A percentile compares a stretch with the other conserved stretches of the same genome.
phyloP scores from a whole-genome alignment of 2,888 invertebrate genomes.

The Acanthosepion lycidas region DNA sequence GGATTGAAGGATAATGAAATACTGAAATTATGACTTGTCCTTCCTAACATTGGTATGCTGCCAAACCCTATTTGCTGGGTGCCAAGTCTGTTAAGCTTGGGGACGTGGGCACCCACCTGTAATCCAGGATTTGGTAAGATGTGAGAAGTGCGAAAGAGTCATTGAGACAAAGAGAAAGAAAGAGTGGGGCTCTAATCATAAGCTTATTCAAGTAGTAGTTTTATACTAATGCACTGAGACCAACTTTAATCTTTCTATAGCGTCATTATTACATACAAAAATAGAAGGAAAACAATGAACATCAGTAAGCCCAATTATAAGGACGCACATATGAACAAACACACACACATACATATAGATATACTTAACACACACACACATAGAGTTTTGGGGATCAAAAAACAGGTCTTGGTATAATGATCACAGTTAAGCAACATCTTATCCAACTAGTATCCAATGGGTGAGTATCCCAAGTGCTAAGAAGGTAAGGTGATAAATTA shows the following conservation, averaged over 20 bases:
- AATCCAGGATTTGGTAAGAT: background rate
- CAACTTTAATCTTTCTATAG: background rate
- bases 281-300: background rate
- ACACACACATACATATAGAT: background rate
- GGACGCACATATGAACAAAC: background rate
- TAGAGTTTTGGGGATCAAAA: no score
- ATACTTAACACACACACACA: no score
- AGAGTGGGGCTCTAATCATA: background rate
- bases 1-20: background rate
- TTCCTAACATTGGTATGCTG: background rate
- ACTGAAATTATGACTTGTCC: background rate
- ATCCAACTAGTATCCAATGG: no score
- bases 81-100: constrained; percentile 3
- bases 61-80: background rate
- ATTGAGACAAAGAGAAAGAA: background rate
- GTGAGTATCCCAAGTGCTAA: no score
- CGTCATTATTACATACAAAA: background rate
- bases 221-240: background rate
- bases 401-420: no score
- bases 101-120: background rate
- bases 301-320: background rate
- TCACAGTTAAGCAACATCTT: no score
- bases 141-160: background rate
- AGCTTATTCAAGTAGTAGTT: background rate
- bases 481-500: no score